phyloP scores from a whole-genome alignment of 2,888 invertebrate species.

The Mycalesis mineus region DNA sequence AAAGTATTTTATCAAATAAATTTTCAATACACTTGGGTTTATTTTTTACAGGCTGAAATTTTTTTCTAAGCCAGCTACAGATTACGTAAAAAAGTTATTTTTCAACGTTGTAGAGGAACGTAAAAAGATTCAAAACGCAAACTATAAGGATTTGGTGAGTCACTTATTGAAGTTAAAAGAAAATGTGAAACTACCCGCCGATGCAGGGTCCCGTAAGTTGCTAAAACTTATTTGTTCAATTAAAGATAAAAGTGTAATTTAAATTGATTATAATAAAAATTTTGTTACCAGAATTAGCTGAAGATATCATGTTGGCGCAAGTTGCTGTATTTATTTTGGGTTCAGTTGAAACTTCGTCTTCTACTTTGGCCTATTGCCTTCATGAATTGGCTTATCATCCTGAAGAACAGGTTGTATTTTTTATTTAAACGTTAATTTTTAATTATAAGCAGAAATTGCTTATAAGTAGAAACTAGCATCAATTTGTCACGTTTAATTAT shows the following conservation, averaged over 20 bases:
- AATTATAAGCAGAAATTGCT: too few species aligned
- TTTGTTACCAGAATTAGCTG: slow-evolving; percentile 45
- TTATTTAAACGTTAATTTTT: too few species aligned
- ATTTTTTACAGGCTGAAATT: slow-evolving; percentile 47
- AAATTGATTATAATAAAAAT: too few species aligned
- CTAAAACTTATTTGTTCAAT: neutral
- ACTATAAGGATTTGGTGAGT: slow-evolving; percentile 54
- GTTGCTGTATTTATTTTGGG: slow-evolving; percentile 60
- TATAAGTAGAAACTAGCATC: too few species aligned
- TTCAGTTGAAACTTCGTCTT: slow-evolving; percentile 59
- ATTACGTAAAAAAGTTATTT: slow-evolving; percentile 53
- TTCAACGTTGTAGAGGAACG: slow-evolving; percentile 48
- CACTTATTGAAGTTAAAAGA: slow-evolving; percentile 54
- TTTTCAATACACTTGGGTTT: neutral
- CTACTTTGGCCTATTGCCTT: slow-evolving; percentile 45
- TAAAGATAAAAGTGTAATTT: too few species aligned
- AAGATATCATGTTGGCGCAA: slow-evolving; percentile 61
- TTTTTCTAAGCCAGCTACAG: slow-evolving; percentile 52
- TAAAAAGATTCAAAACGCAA: slow-evolving; percentile 35
- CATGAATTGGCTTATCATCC: slow-evolving; percentile 58
- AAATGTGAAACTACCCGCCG: slow-evolving; percentile 51
- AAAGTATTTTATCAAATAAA: neutral
- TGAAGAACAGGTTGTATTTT: slow-evolving; percentile 45
- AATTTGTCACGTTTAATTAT: too few species aligned
- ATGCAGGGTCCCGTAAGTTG: slow-evolving; percentile 41